These are phyloP conservation scores for Eueides isabella DNA, from an alignment of 1,140 invertebrate species.

Conservation along the genomic window DNA sequence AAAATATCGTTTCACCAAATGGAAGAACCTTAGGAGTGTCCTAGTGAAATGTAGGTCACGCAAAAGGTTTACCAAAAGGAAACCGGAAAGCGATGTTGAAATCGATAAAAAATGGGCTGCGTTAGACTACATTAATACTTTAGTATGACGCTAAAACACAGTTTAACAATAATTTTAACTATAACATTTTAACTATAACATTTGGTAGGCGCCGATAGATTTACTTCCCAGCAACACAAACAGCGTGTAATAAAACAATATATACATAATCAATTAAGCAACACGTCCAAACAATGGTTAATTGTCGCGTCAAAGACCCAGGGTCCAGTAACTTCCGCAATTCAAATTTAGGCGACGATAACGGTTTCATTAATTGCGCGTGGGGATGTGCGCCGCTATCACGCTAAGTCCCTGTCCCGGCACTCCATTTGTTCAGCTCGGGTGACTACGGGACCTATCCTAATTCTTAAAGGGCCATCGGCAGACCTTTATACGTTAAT, in stretches of 20 bases:
- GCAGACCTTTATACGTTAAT: conserved; percentile 81
- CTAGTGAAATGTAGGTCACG: conserved; percentile 21
- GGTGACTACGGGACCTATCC: conserved; percentile 71
- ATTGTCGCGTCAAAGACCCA: conserved; percentile 14
- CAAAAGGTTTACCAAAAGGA: conserved; percentile 11
- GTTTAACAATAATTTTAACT: neutral
- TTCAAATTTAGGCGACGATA: conserved; percentile 68
- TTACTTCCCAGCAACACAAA: neutral
- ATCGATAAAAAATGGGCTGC: conserved; percentile 19
- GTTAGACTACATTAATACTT: neutral
- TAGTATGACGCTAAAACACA: neutral
- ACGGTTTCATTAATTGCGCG: conserved; percentile 64
- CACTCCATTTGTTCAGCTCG: conserved; percentile 76
- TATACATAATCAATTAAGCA: neutral
- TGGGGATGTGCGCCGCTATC: conserved; percentile 50
- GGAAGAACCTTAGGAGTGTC: neutral
- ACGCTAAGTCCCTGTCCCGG: conserved; percentile 51
- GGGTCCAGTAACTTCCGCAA: conserved; percentile 37
- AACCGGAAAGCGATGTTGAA: conserved; percentile 19
- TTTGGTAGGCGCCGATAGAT: neutral
- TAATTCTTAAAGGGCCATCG: conserved; percentile 81
- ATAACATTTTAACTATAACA: neutral
- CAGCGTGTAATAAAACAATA: neutral
- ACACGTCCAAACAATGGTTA: conserved; percentile 10
- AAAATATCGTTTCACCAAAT: neutral